Evolutionary conservation across 30 jellyfish, hydroid and myxozoan species (phyloP).

Genomic region (Hydractinia symbiolongicarpus): DNA sequence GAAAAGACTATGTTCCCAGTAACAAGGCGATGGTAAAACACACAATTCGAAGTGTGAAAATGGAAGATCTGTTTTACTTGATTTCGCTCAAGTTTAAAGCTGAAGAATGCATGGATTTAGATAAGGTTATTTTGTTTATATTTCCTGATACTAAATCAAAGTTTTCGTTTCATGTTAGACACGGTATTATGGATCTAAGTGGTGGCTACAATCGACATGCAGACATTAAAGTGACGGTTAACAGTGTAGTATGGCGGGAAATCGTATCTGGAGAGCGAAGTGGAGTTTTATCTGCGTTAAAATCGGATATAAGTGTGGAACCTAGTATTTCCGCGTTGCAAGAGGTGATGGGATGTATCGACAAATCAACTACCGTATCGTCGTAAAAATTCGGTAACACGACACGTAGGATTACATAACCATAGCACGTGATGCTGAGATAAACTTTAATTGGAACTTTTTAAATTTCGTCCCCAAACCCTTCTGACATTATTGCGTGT

Average conservation of each 20-base stretch:
- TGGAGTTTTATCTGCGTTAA: neutral
- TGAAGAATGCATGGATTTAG: constrained; percentile 7
- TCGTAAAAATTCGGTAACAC: no score
- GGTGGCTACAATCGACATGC: neutral
- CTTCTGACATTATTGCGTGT: no score
- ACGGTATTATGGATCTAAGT: constrained; percentile 18
- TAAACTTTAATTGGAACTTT: no score
- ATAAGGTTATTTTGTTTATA: constrained; percentile 13
- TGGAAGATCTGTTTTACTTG: neutral
- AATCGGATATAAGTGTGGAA: neutral
- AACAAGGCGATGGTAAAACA: neutral
- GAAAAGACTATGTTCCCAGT: neutral
- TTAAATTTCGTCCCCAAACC: no score
- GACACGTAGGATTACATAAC: no score
- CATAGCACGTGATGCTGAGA: no score
- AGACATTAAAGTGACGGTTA: constrained; percentile 11
- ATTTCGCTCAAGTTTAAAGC: neutral
- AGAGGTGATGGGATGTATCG: constrained; percentile 18
- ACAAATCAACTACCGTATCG: neutral
- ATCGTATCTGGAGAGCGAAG: constrained; percentile 2
- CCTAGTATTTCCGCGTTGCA: constrained; percentile 3
- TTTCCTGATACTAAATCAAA: constrained; percentile 12
- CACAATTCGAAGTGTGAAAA: neutral
- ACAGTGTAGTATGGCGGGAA: constrained; percentile 8
- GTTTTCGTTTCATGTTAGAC: constrained; percentile 2